Conservation (phyloP, 2,113 vertebrate genomes). For the Panurus biarmicus region DNA sequence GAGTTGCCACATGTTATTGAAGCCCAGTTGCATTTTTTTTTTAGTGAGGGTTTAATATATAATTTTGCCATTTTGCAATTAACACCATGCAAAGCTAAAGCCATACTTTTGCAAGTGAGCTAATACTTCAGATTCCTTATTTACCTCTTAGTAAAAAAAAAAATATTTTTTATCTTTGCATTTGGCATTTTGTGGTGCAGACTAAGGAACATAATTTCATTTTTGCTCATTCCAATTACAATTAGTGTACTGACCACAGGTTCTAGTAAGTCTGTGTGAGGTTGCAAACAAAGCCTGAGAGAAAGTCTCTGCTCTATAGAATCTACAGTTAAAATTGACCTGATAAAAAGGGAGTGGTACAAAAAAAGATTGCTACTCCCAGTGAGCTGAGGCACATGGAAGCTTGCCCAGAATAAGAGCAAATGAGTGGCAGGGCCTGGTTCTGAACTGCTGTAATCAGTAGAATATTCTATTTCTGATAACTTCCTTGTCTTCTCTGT, state of each 20-base stretch:
- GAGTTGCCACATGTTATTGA: not conserved
- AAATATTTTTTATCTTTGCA: not conserved
- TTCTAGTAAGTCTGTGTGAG: not conserved
- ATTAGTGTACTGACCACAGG: not conserved
- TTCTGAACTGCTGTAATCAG: conserved; percentile 38
- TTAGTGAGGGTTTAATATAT: not conserved
- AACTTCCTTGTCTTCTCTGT: conserved; percentile 43
- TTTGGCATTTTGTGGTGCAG: not conserved
- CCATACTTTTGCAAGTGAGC: not conserved
- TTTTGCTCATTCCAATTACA: not conserved
- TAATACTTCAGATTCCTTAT: not conserved
- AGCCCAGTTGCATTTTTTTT: not conserved
- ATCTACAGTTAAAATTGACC: not conserved
- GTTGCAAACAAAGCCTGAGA: not conserved
- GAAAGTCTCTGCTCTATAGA: not conserved
- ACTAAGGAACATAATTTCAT: not conserved
- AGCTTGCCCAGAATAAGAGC: conserved; percentile 12
- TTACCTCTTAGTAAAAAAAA: not conserved
- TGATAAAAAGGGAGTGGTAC: not conserved
- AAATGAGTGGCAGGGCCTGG: conserved; percentile 49
- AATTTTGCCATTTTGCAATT: not conserved
- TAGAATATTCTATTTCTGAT: conserved; percentile 53
- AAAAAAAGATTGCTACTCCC: not conserved
- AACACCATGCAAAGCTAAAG: not conserved
- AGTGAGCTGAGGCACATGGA: not conserved